These are phyloP conservation scores for Rattus rattus DNA, from an alignment of 2,113 vertebrate genomes.

Conservation along the genomic window DNA sequence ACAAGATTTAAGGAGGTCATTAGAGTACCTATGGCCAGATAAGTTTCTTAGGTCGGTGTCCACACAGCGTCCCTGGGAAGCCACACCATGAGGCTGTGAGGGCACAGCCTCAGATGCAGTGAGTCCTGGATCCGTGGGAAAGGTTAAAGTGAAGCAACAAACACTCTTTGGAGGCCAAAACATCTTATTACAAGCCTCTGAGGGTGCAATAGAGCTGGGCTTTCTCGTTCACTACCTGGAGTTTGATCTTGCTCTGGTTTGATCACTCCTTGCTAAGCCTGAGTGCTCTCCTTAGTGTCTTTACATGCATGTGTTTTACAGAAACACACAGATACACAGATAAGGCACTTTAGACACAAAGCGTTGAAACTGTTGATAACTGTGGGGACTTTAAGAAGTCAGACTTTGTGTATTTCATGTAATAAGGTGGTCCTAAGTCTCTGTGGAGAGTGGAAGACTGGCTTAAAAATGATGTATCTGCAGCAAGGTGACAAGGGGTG, in stretches of 20 bases:
- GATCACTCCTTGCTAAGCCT: neutral
- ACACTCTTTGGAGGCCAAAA: neutral
- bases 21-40: neutral
- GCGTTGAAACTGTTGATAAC: neutral
- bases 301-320: neutral
- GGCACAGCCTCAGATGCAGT: neutral
- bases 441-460: neutral
- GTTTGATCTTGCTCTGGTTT: neutral
- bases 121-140: neutral
- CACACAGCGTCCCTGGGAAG: neutral
- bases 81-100: neutral
- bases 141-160: neutral
- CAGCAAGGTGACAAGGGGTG: neutral
- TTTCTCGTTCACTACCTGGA: neutral
- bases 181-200: neutral
- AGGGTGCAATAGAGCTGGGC: neutral
- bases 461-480: neutral
- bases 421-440: neutral
- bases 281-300: neutral
- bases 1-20: neutral
- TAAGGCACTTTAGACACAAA: neutral
- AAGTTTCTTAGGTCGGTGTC: neutral
- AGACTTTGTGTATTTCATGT: neutral
- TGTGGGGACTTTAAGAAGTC: neutral
- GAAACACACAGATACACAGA: neutral